Percentiles rank a stretch among this genome's conserved stretches.
Conservation (phyloP, 2,888 invertebrate species). For the Sympetrum striolatum region DNA sequence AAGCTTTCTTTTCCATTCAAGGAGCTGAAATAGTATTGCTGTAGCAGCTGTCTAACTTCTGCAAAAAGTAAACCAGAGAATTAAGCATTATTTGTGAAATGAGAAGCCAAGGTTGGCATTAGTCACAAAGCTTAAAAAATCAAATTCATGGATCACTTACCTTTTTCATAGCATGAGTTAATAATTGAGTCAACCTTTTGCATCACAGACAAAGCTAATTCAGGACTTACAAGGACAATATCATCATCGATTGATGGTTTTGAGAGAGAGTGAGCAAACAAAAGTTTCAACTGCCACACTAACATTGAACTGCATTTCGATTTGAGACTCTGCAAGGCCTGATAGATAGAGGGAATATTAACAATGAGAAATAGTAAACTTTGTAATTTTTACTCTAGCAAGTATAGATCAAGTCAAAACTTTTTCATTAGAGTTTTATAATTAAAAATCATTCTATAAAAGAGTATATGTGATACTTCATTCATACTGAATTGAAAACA, state of each 20-base stretch:
- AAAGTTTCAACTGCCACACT: conserved; percentile 79
- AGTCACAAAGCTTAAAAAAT: neutral
- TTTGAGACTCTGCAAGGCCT: conserved; percentile 66
- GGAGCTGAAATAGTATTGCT: conserved; percentile 63
- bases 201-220: conserved; percentile 68
- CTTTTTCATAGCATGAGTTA: conserved; percentile 66
- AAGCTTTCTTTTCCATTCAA: conserved; percentile 57
- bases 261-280: conserved; percentile 65
- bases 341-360: conserved; percentile 48
- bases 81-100: neutral
- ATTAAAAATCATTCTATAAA: too few relatives aligned
- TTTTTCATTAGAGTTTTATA: too few relatives aligned
- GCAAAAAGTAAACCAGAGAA: conserved; percentile 46
- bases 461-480: too few relatives aligned
- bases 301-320: conserved; percentile 65
- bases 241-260: conserved; percentile 57
- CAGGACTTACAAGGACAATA: conserved; percentile 66
- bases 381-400: too few relatives aligned
- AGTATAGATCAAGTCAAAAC: too few relatives aligned
- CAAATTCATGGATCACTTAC: conserved; percentile 51
- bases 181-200: conserved; percentile 65
- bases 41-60: conserved; percentile 60
- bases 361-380: too few relatives aligned
- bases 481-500: too few relatives aligned
- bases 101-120: neutral